These are phyloP conservation scores for Pegoplata infirma DNA, from an alignment of 2,888 invertebrate species.

Conservation along the genomic window DNA sequence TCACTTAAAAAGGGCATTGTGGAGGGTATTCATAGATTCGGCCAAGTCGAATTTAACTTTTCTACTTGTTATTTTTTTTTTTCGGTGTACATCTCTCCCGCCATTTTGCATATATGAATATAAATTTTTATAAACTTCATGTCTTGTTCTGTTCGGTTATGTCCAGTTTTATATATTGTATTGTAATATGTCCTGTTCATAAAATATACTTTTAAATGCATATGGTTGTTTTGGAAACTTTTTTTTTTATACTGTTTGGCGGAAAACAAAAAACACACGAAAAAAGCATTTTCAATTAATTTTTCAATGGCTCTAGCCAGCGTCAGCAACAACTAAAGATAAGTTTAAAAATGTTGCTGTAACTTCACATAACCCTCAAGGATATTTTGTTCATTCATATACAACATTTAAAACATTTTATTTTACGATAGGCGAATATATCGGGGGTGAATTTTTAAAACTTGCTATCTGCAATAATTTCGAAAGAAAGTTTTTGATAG, in stretches of 20 bases:
- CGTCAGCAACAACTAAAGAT: slow-evolving; percentile 26
- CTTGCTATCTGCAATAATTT: too few relatives aligned
- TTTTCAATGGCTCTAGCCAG: slow-evolving; percentile 26
- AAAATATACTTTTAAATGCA: slow-evolving; percentile 28
- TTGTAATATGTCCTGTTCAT: slow-evolving; percentile 27
- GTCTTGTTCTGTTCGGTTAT: slow-evolving; percentile 7
- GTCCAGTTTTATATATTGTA: slow-evolving; percentile 34
- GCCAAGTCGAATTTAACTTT: too few relatives aligned
- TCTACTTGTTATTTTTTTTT: too few relatives aligned
- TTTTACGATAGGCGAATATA: too few relatives aligned
- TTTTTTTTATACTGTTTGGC: slow-evolving; percentile 9
- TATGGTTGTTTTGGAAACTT: background rate
- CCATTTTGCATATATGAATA: slow-evolving; percentile 30
- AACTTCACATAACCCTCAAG: slow-evolving; percentile 14
- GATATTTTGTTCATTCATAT: background rate
- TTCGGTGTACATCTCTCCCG: slow-evolving; percentile 11
- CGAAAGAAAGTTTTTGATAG: too few relatives aligned
- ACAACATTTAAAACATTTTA: slow-evolving; percentile 20
- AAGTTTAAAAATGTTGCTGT: slow-evolving; percentile 15
- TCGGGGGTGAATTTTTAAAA: too few relatives aligned
- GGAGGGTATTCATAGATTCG: too few relatives aligned
- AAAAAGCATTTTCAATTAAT: slow-evolving; percentile 49
- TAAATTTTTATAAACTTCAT: slow-evolving; percentile 13
- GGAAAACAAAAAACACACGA: too few relatives aligned
- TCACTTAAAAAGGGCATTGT: too few relatives aligned